Evolutionary conservation across 2,797 vertebrate species (phyloP), one percentile per base, ranked within the genome.

Genomic region (Lutjanus campechanus): DNA sequence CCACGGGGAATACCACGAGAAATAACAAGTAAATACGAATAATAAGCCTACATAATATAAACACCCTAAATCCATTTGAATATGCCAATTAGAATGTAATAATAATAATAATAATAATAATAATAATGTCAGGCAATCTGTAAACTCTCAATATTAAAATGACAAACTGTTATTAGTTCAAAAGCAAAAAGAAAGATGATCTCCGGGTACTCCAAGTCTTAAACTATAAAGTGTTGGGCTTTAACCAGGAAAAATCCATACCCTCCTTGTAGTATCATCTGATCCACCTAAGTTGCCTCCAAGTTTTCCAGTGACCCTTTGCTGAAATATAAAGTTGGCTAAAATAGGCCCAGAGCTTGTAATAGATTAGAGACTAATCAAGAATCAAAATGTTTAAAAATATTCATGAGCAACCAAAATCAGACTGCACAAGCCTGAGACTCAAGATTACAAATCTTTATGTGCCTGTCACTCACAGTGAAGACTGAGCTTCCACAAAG

Each of bases 351-450:
- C 9, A 55, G 19, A 25, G 2, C 29, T 40, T 44, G 9, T 15
- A 11, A 50, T 1, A 46, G 22, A 44, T 16, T 2, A 29, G 19
- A 66, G 5, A 50, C 13, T 47, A 15, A 56, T 56, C 0, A 19
- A 25, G 59, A 76, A 66, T 71, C 43, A 19, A 46, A 51, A 20
- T 15, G 10, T 17, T 61, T 20, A 46, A 12, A 62, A 69, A 76
- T n/a, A 50, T 44, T 69, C 10, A 61, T 50, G 2, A 74, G 25
- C 11, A 50, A n/a, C 10, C 25, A n/a, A 19, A 43, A 65, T 58
- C 40, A 53, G n/a, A 58, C 10, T 47, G 10, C n/a, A 60, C 22
- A 49, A 19, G 16, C 49, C 36, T 41, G 15, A 22, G 36, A 29
- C 22, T 71, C 15, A 41, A 75, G 72, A 63, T 43, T 1, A 25